phyloP scores from a whole-genome alignment of 2,113 vertebrate genomes.

The Vidua chalybeata region DNA sequence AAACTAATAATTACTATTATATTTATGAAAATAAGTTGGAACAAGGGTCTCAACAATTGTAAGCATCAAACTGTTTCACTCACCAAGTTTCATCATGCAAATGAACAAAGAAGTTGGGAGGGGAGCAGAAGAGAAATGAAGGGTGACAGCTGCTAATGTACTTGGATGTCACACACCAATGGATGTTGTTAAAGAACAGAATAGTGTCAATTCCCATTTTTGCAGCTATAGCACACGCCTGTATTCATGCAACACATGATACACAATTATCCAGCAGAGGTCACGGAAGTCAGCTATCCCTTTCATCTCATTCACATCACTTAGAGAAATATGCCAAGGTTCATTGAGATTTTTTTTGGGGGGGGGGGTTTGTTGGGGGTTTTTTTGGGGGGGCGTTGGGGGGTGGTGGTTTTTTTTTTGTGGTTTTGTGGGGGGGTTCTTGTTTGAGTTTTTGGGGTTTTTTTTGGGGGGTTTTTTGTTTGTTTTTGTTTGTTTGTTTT shows the following conservation, averaged over 20 bases:
- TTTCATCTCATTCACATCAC: conserved; percentile 8
- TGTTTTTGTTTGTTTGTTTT: too few species aligned
- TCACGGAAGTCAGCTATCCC: neutral
- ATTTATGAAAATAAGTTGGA: neutral
- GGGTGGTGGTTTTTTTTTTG: too few species aligned
- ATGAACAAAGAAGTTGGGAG: neutral
- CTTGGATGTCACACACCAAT: neutral
- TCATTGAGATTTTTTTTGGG: neutral
- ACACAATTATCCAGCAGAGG: conserved; percentile 8
- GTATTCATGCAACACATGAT: neutral
- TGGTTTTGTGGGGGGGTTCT: too few species aligned
- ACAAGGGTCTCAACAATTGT: neutral
- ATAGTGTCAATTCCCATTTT: conserved; percentile 2
- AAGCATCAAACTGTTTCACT: neutral
- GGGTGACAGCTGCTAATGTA: neutral
- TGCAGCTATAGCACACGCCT: conserved; percentile 3
- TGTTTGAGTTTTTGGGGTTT: too few species aligned
- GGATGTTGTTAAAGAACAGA: neutral
- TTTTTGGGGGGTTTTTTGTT: too few species aligned
- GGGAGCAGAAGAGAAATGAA: neutral
- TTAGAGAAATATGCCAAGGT: conserved; percentile 20
- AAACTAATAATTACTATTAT: neutral
- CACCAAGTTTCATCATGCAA: neutral
- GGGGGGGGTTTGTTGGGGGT: too few species aligned
- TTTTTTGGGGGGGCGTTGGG: too few species aligned